Evolutionary conservation across 2,797 vertebrate species (phyloP), one percentile per base, ranked within the genome.

Genomic region (Myotis daubentonii): DNA sequence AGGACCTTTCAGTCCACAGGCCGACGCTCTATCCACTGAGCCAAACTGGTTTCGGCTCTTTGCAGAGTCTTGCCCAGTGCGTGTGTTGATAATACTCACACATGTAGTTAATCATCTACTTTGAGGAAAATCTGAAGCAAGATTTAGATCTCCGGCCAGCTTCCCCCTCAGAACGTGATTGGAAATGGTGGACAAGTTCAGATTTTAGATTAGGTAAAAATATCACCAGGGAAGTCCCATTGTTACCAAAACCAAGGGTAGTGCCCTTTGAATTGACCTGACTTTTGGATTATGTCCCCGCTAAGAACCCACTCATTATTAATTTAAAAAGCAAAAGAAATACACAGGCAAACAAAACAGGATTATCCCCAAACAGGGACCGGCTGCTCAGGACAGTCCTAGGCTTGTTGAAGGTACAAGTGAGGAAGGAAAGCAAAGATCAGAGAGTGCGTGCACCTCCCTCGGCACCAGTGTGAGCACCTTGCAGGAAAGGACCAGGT

Each of bases 181-280:
- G 75, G 87, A 85, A 89, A 65, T 53, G 57, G 15, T 68, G 49
- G 72, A 81, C 76, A 89, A 44, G 71, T 93, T 89, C 84, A 81
- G 28, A 87, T 72, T 94, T 95, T 79, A 91, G 66, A n/a, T 94
- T 75, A 38, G 74, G 41, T 88, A 53, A 94, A 94, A 89, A 25
- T 87, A 72, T 33, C 93, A 81, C 53, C 66, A 44, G 5, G 74
- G 30, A 78, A 28, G 7, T 86, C 60, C 20, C 33, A 2, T 47
- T 85, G 36, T 60, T 57, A 70, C 49, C 23, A 8, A 74, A 95
- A 91, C 44, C 12, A 62, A 76, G 25, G 57, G 9, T n/a, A 44
- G 33, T 89, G 86, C n/a, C 23, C 66, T 92, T 87, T 71, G 81
- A 79, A 8, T 25, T 79, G 47, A 89, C 20, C 19, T 68, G 44